Evolutionary conservation across 2,113 vertebrate genomes (phyloP).

Genomic region (Sapajus apella): DNA sequence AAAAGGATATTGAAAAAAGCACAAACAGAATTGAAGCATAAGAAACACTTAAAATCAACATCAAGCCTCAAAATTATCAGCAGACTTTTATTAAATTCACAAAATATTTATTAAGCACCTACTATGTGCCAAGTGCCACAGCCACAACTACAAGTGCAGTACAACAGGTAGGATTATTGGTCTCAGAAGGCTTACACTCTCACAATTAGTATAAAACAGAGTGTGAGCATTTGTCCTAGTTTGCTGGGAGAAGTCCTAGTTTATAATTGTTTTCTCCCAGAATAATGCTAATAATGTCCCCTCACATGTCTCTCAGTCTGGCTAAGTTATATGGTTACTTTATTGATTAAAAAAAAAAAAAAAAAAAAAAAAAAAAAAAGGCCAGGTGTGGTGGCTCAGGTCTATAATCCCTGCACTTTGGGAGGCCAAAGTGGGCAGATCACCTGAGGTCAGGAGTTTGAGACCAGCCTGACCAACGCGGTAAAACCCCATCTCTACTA

Average conservation of each 20-base stretch:
- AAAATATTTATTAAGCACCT: background rate
- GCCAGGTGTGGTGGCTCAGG: too few species aligned
- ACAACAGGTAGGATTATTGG: background rate
- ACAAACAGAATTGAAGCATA: slow-evolving; percentile 5
- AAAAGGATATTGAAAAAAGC: background rate
- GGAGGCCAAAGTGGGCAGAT: too few species aligned
- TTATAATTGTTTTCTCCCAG: background rate
- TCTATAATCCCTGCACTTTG: too few species aligned
- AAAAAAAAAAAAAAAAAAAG: too few species aligned
- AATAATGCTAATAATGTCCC: slow-evolving; percentile 3
- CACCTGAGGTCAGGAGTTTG: too few species aligned
- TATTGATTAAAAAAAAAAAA: background rate
- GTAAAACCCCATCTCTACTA: too few species aligned
- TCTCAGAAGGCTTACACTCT: background rate
- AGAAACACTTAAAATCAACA: slow-evolving; percentile 33
- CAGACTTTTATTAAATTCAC: slow-evolving; percentile 8
- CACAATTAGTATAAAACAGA: background rate
- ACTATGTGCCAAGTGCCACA: background rate
- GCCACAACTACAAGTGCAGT: background rate
- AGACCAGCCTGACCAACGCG: too few species aligned
- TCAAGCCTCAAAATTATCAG: background rate
- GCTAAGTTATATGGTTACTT: background rate
- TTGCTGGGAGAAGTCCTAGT: background rate
- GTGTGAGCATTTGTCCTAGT: background rate
- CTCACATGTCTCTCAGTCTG: background rate